Conservation (phyloP, 2,888 invertebrate species). For the Tetheella fluctuosa region DNA sequence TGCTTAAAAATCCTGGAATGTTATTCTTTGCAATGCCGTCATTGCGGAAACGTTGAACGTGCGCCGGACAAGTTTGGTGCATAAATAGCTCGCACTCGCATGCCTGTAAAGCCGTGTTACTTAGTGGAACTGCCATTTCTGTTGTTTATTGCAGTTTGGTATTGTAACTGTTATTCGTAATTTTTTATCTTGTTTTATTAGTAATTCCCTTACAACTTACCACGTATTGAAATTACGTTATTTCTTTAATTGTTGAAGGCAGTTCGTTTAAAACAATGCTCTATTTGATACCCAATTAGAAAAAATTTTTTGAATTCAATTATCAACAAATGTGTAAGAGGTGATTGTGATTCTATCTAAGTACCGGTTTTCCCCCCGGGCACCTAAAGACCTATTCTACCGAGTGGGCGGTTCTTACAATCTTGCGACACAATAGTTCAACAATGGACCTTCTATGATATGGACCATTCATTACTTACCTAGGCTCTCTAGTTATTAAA, state of each 20-base stretch:
- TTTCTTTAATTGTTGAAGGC: neutral
- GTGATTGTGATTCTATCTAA: neutral
- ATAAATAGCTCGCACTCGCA: constrained; percentile 47
- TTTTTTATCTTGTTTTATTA: neutral
- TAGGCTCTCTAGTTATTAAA: neutral
- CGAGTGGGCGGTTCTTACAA: neutral
- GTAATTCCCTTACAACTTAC: neutral
- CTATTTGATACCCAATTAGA: neutral
- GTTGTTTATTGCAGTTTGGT: constrained; percentile 33
- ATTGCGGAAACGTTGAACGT: constrained; percentile 56
- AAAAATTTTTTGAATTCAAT: neutral
- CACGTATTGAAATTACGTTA: neutral
- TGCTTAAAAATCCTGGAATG: constrained; percentile 31
- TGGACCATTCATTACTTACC: neutral
- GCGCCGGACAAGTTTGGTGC: constrained; percentile 51
- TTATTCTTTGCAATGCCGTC: constrained; percentile 40
- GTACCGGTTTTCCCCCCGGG: neutral
- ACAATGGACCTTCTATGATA: constrained; percentile 5
- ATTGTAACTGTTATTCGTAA: constrained; percentile 22
- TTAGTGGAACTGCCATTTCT: constrained; percentile 19
- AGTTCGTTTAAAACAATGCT: neutral
- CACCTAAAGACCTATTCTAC: neutral
- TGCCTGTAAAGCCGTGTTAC: constrained; percentile 24
- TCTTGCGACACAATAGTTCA: constrained; percentile 12
- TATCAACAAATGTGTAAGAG: neutral